Percentiles rank a stretch among this genome's conserved stretches.
These are phyloP conservation scores for Anas platyrhynchos DNA, from an alignment of 2,113 vertebrate genomes.

Conservation along the genomic window DNA sequence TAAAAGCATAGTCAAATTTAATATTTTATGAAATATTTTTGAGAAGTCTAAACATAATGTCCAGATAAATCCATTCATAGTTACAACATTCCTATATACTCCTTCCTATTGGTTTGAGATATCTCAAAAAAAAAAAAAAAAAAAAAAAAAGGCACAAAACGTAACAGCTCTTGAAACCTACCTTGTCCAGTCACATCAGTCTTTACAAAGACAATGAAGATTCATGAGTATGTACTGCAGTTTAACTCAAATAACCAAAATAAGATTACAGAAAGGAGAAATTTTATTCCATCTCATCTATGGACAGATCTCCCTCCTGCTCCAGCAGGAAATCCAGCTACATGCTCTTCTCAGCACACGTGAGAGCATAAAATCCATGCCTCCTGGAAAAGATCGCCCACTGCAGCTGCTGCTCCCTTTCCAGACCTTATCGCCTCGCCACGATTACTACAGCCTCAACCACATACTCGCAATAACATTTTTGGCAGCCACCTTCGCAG, in stretches of 20 bases:
- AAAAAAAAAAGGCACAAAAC: conserved; percentile 3
- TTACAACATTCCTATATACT: neutral
- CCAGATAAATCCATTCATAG: neutral
- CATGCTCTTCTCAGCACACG: neutral
- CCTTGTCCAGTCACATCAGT: neutral
- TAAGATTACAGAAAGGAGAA: neutral
- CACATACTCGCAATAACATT: rapidly evolving
- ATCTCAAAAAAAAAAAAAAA: conserved; percentile 36
- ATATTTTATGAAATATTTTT: neutral
- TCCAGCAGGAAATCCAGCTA: neutral
- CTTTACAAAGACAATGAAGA: neutral
- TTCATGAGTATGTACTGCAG: neutral
- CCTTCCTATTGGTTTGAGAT: neutral
- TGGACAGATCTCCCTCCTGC: neutral
- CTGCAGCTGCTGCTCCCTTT: neutral
- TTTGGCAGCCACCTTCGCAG: neutral
- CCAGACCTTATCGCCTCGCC: neutral
- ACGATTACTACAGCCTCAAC: neutral
- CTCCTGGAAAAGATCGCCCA: neutral
- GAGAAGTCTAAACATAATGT: neutral
- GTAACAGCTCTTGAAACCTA: neutral
- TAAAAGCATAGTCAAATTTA: conserved; percentile 15
- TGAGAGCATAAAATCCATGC: neutral
- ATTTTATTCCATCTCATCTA: neutral
- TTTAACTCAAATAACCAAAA: neutral